Conservation (phyloP, 2,113 vertebrate genomes). For the Aptenodytes forsteri region DNA sequence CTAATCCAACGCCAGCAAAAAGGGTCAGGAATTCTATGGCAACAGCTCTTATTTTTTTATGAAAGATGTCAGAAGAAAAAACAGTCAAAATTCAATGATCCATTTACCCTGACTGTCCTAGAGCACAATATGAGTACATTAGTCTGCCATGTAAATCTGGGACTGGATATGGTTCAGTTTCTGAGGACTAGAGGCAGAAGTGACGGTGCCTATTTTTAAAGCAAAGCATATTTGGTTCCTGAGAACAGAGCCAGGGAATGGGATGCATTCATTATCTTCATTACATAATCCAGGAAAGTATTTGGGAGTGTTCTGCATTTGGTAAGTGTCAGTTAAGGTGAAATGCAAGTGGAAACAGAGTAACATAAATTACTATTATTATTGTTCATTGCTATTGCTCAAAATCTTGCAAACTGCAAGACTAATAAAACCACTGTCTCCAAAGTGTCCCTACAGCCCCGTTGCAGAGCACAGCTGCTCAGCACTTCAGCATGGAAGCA, state of each 20-base stretch:
- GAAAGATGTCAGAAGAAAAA: neutral
- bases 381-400: neutral
- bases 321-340: conserved; percentile 9
- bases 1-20: conserved; percentile 50
- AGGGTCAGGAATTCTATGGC: conserved; percentile 27
- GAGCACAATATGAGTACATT: neutral
- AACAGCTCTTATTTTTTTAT: conserved; percentile 6
- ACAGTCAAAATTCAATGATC: conserved; percentile 34
- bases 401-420: neutral
- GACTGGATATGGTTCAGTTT: conserved; percentile 21
- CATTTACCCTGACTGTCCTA: conserved; percentile 12
- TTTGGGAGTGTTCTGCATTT: conserved; percentile 55
- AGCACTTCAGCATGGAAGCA: fast-evolving
- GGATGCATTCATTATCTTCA: conserved; percentile 39
- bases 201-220: conserved; percentile 28
- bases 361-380: neutral
- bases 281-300: conserved; percentile 57
- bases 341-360: conserved; percentile 31
- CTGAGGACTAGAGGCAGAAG: conserved; percentile 32
- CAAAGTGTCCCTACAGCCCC: neutral
- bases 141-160: conserved; percentile 31
- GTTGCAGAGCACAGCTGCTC: fast-evolving
- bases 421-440: neutral
- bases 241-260: conserved; percentile 35
- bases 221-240: conserved; percentile 58